Conservation (phyloP, 2,888 invertebrate genomes). For the Graphium colonna region DNA sequence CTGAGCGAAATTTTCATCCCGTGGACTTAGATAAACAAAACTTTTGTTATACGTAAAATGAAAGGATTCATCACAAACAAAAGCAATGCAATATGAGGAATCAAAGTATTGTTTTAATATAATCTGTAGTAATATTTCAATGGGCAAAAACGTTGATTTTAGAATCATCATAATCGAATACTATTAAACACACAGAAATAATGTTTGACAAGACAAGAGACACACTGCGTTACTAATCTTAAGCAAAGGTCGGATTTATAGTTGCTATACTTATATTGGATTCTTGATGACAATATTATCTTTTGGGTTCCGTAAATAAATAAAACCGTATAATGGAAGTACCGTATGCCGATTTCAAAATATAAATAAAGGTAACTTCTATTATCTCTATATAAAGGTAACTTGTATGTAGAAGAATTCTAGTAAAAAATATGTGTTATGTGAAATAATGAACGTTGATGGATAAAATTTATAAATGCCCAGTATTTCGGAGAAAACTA, state of each 20-base stretch:
- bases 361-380: no score
- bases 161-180: conserved; percentile 25
- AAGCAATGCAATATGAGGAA: conserved; percentile 52
- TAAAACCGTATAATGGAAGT: no score
- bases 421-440: no score
- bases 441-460: no score
- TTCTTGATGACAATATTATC: neutral
- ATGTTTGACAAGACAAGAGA: neutral
- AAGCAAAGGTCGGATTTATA: no score
- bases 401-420: no score
- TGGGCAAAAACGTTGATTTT: conserved; percentile 31
- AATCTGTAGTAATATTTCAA: conserved; percentile 54
- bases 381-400: no score
- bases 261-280: no score
- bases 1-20: conserved; percentile 37
- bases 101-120: conserved; percentile 51
- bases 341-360: no score
- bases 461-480: no score
- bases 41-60: conserved; percentile 35
- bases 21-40: conserved; percentile 42
- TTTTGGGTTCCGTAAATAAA: neutral
- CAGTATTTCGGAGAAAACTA: no score
- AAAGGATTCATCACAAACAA: conserved; percentile 49
- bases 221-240: no score
- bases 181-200: neutral